Conservation (phyloP, 2,888 invertebrate species). For the Epicampocera succincta region DNA sequence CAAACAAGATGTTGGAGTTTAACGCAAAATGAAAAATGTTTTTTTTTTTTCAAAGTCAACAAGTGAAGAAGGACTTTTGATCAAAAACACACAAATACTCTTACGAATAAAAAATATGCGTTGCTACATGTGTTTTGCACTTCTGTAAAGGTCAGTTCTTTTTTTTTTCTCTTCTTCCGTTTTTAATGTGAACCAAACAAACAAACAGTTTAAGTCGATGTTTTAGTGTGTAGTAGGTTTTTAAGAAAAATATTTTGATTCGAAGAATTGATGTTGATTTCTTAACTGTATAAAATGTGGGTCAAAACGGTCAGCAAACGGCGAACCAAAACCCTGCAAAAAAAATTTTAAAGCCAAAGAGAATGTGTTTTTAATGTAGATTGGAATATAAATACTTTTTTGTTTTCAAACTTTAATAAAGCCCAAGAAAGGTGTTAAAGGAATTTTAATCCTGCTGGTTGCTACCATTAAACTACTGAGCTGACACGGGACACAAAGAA, state of each 20-base stretch:
- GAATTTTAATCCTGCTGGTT: conserved; percentile 41
- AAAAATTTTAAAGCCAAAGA: conserved; percentile 39
- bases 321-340: conserved; percentile 3
- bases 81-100: neutral
- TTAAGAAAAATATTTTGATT: conserved; percentile 51
- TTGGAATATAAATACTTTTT: conserved; percentile 31
- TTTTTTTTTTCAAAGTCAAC: too few species aligned
- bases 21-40: too few species aligned
- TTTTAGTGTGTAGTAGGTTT: conserved; percentile 32
- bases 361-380: conserved; percentile 27
- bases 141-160: conserved; percentile 52
- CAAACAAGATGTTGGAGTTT: too few species aligned
- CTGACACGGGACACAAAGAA: conserved; percentile 1
- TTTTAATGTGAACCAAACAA: conserved; percentile 12
- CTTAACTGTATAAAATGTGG: conserved; percentile 63
- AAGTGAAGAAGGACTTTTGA: conserved; percentile 19
- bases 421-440: conserved; percentile 51
- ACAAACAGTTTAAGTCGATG: conserved; percentile 5
- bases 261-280: conserved; percentile 57
- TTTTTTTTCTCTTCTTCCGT: neutral
- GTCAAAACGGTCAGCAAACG: conserved; percentile 48
- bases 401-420: conserved; percentile 46
- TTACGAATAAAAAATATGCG: neutral
- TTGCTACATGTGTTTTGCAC: conserved; percentile 12
- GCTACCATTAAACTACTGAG: conserved; percentile 27